Evolutionary conservation across 2,888 invertebrate genomes (phyloP), one percentile per base, ranked within the genome.

Genomic region (Pollenia griseotomentosa): DNA sequence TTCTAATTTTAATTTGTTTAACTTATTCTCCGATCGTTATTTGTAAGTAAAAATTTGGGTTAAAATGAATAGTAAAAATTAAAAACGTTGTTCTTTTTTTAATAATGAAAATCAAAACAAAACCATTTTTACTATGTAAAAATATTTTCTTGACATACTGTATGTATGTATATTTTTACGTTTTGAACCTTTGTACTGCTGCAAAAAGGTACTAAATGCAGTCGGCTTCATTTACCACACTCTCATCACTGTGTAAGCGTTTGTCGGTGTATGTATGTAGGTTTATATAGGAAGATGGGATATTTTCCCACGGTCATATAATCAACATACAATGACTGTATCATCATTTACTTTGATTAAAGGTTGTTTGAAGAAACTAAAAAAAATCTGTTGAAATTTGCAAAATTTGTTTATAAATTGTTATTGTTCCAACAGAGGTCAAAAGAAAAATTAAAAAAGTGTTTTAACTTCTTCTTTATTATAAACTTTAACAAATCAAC

Each of bases 271-370:
- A 12, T 16, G 53, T 33, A 19, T 59, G 14, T 66, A 9, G 42
- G 6, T 23, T 19, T 74, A 75, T 33, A 40, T 53, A 63, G 46
- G 19, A 77, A 65, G 70, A 83, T 79, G 66, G 16, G 51, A 61
- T 59, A 53, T 74, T 81, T 86, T 86, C 86, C 86, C 86, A 86
- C 86, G 86, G 65, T 83, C 86, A 75, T 57, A 79, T 79, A 79
- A 78, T 82, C 81, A 78, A 78, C 78, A 82, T 82, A 82, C 68
- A 74, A 68, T 75, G 84, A 53, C 77, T 23, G 83, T 44, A 82
- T 51, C 66, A 66, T 59, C 42, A 66, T 82, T 80, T 53, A 33
- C 81, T 66, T 66, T 79, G 73, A 79, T 84, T 66, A 78, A 79
- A 66, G 53, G n/a, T 42, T 66, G 42, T 79, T 51, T 40, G 40